Evolutionary conservation across 2,888 invertebrate genomes (phyloP), one percentile per base, ranked within the genome.

Genomic region (Leucoptera coffeella): DNA sequence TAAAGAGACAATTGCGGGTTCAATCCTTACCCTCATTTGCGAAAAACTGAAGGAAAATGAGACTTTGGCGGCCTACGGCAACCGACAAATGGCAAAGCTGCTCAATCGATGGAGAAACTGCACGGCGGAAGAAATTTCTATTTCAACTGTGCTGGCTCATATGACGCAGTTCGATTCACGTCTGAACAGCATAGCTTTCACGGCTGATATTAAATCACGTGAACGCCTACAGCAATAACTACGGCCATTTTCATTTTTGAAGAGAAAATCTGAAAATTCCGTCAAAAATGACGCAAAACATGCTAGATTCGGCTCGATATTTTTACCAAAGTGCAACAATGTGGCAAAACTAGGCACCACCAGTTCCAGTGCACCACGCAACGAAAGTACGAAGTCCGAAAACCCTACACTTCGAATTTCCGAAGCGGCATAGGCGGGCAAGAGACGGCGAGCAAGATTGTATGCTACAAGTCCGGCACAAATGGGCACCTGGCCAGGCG

Each of bases 401-500:
- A 6, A 3, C 4, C 4, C 24, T 4, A 7, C 24, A 24, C 6
- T 3, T 8, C 23, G 3, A 23, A 12, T 13, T 4, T 12, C 12
- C 23, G 11, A 12, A 8, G 4, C 21, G 8, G 10, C 12, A n/a
- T 12, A 11, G 5, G 3, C 23, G 6, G n/a, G 10, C n/a, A 14
- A 3, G n/a, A 4, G 3, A 24, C 4, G 4, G n/a, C 15, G 28
- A 3, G 15, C n/a, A n/a, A 12, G 7, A 15, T 29, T 3, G 20
- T 14, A 9, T 29, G 29, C 15, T 29, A 23, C 28, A 12, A 21
- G 4, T 29, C 28, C 19, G 28, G 30, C 7, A n/a, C 9, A 4
- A 14, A 2, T 2, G 26, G 26, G n/a, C 32, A 28, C 30, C 8
- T 14, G 12, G 21, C 28, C 3, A 12, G n/a, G 12, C 11, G 19